A percentile compares a stretch with the other conserved stretches of the same genome.
Conservation (phyloP, 2,888 invertebrate species). For the Bhutanitis thaidina region DNA sequence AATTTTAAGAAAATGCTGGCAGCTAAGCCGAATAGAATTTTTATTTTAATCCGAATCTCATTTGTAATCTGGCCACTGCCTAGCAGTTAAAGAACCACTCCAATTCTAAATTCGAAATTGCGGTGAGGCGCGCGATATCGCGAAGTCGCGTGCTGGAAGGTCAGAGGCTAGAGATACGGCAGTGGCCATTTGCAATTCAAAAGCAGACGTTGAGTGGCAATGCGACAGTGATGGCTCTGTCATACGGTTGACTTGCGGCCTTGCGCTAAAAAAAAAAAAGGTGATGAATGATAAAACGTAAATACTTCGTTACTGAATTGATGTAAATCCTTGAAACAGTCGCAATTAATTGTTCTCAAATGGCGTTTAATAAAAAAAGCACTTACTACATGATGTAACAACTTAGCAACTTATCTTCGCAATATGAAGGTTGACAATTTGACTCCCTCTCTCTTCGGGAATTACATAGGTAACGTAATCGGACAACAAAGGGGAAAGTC, state of each 20-base stretch:
- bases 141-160: constrained; percentile 46
- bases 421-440: too few species aligned
- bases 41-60: constrained; percentile 16
- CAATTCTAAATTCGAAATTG: constrained; percentile 33
- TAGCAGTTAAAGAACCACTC: constrained; percentile 23
- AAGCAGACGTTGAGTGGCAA: constrained; percentile 36
- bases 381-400: too few species aligned
- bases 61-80: constrained; percentile 19
- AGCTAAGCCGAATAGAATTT: background rate
- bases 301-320: too few species aligned
- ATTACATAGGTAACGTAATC: too few species aligned
- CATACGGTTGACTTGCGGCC: constrained; percentile 28
- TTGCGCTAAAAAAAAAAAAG: constrained; percentile 27
- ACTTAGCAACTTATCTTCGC: too few species aligned
- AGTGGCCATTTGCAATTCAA: constrained; percentile 45
- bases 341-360: too few species aligned
- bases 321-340: too few species aligned
- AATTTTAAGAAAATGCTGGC: background rate
- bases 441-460: too few species aligned
- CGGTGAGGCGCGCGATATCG: constrained; percentile 42
- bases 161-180: constrained; percentile 34
- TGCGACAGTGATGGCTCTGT: constrained; percentile 38
- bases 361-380: too few species aligned
- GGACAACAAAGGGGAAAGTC: too few species aligned
- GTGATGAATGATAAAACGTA: constrained; percentile 7